phyloP scores from a whole-genome alignment of 2,113 vertebrate species.

The Grammomys dolichurus region DNA sequence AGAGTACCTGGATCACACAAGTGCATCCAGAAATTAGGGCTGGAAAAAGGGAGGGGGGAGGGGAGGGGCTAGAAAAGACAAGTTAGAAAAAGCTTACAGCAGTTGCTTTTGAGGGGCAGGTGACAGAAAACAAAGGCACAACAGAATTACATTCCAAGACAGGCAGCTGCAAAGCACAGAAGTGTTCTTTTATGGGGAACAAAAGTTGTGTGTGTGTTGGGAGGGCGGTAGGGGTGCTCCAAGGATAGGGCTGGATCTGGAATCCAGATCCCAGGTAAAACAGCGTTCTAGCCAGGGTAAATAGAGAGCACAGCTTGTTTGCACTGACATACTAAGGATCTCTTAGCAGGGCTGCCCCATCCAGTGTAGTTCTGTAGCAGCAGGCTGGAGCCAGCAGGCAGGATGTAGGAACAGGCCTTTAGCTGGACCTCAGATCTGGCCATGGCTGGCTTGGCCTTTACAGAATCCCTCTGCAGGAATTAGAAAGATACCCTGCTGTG shows the following conservation, averaged over 20 bases:
- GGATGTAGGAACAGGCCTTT: background rate
- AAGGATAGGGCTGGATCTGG: conserved; percentile 31
- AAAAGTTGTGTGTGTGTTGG: conserved; percentile 43
- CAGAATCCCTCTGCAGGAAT: rapidly evolving
- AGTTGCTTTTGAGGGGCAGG: conserved; percentile 89
- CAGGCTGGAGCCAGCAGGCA: background rate
- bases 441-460: background rate
- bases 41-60: conserved; percentile 79
- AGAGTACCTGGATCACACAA: conserved; percentile 90
- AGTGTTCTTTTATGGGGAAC: conserved; percentile 63
- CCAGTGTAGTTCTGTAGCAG: background rate
- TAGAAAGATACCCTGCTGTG: background rate
- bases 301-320: background rate
- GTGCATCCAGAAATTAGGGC: conserved; percentile 88
- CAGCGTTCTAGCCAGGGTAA: background rate
- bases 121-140: conserved; percentile 89
- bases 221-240: background rate
- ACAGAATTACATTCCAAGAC: conserved; percentile 86
- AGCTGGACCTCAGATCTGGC: background rate
- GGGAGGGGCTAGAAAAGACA: conserved; percentile 76
- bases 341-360: background rate
- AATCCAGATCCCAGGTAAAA: background rate
- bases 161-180: conserved; percentile 71
- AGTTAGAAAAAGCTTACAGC: conserved; percentile 86
- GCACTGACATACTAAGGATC: background rate